phyloP scores from a whole-genome alignment of 53 echinoderm and acorn worm species.

The Stichopus horrens region DNA sequence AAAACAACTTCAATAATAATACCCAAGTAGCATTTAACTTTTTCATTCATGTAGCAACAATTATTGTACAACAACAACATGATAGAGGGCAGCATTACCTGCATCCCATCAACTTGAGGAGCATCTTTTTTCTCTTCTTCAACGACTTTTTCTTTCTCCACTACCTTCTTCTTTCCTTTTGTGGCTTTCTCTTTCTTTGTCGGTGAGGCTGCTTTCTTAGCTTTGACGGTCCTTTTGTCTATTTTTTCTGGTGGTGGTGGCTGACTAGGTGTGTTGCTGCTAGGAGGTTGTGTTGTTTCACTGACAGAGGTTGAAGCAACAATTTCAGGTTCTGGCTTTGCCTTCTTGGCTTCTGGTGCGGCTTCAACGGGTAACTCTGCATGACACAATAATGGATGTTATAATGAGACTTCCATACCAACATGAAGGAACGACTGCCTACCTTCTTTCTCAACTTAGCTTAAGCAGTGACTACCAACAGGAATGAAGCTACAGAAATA shows the following conservation, averaged over 20 bases:
- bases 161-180: constrained; percentile 41
- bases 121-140: constrained; percentile 47
- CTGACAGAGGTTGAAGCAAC: background rate
- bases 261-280: constrained; percentile 3
- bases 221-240: constrained; percentile 35
- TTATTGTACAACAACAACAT: no score
- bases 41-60: no score
- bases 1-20: no score
- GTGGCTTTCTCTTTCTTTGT: background rate
- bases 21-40: no score
- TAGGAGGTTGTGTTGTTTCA: constrained; percentile 4
- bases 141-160: constrained; percentile 26
- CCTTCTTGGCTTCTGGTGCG: background rate
- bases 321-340: background rate
- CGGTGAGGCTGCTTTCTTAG: constrained; percentile 11
- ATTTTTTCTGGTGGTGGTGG: background rate
- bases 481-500: no score
- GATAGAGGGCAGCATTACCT: background rate
- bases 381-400: no score
- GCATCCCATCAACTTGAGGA: constrained; percentile 41
- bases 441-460: no score
- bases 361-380: background rate
- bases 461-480: no score
- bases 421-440: no score
- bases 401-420: no score